A percentile compares a stretch with the other conserved stretches of the same genome.
phyloP scores from a whole-genome alignment of 2,888 invertebrate species.

The Drosophila formosana region DNA sequence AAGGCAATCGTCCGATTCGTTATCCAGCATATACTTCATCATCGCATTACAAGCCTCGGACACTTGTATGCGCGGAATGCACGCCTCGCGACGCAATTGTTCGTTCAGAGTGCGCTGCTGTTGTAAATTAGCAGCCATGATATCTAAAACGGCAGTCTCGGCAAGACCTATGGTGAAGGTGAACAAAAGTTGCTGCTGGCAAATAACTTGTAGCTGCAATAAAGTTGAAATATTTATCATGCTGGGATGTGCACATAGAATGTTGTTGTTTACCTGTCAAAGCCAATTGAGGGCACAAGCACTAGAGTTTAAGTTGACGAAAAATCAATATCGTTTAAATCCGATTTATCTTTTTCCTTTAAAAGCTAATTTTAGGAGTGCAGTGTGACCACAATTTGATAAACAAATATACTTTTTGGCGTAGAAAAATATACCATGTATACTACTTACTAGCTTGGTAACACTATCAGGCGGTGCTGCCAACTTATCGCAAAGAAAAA shows the following conservation, averaged over 20 bases:
- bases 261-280: conserved; percentile 33
- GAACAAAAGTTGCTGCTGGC: conserved; percentile 25
- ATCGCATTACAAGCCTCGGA: conserved; percentile 97
- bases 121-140: conserved; percentile 97
- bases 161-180: conserved; percentile 85
- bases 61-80: conserved; percentile 90
- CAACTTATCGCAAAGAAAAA: conserved; percentile 18
- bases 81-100: conserved; percentile 96
- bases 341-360: neutral
- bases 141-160: conserved; percentile 95
- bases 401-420: neutral
- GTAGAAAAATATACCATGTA: neutral
- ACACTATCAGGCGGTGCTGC: conserved; percentile 22
- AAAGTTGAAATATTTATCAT: neutral
- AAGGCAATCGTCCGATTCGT: conserved; percentile 96
- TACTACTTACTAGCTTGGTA: neutral
- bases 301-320: conserved; percentile 30
- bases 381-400: neutral
- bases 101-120: conserved; percentile 96
- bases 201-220: conserved; percentile 40
- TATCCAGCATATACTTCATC: conserved; percentile 95
- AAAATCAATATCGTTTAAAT: conserved; percentile 58
- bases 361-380: neutral
- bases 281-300: conserved; percentile 33
- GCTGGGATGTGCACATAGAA: neutral